These are phyloP conservation scores for Cerastoderma edule DNA, from an alignment of 2,888 invertebrate genomes.

Conservation along the genomic window DNA sequence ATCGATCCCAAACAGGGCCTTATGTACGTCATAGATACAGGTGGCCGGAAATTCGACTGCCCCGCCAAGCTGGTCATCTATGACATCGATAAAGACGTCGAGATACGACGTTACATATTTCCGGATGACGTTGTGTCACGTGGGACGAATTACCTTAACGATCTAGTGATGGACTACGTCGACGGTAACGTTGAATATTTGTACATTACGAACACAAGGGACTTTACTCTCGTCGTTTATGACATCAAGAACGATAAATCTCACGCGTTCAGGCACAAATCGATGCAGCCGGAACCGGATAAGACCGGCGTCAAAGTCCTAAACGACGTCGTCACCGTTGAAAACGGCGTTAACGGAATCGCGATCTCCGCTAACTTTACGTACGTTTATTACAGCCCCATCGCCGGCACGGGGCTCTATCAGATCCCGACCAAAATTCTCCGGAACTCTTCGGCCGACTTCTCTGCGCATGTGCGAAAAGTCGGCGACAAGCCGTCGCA, in stretches of 20 bases:
- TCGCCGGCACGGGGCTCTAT: constrained; percentile 66
- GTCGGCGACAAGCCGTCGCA: constrained; percentile 68
- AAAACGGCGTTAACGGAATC: constrained; percentile 71
- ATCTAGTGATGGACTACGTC: constrained; percentile 73
- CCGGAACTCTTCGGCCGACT: constrained; percentile 42
- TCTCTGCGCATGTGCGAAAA: constrained; percentile 47
- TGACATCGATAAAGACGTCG: constrained; percentile 61
- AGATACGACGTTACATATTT: constrained; percentile 65
- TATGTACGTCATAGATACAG: constrained; percentile 77
- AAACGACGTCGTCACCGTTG: constrained; percentile 44
- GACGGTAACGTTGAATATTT: constrained; percentile 67
- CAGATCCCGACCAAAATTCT: constrained; percentile 67
- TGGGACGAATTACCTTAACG: constrained; percentile 69
- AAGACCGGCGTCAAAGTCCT: constrained; percentile 54
- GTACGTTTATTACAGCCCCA: constrained; percentile 71
- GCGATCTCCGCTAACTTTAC: constrained; percentile 73
- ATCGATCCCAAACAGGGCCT: constrained; percentile 73
- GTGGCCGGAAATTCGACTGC: constrained; percentile 60
- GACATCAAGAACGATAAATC: constrained; percentile 61
- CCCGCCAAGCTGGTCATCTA: constrained; percentile 74
- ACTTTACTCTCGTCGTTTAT: constrained; percentile 69
- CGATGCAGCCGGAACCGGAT: constrained; percentile 62
- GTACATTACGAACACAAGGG: constrained; percentile 71
- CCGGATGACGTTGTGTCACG: constrained; percentile 64
- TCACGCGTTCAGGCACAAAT: constrained; percentile 62